Evolutionary conservation across 1,140 invertebrate species (phyloP).

Genomic region (Zaprionus tsacasi): DNA sequence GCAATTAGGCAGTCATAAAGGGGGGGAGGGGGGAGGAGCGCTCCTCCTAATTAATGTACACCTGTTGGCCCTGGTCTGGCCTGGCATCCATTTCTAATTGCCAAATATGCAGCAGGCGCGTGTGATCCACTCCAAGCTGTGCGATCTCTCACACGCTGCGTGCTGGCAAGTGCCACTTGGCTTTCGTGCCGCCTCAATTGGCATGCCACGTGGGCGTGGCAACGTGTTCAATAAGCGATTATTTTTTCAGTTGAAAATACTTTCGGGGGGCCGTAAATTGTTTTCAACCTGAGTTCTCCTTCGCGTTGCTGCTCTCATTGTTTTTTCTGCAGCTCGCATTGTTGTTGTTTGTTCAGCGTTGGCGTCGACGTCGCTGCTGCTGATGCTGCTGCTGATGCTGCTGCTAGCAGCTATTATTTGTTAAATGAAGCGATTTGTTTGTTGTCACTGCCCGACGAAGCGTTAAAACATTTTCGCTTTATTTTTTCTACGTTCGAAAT

Average conservation of each 20-base stretch:
- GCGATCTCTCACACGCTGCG: slow-evolving; percentile 10
- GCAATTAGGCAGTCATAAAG: slow-evolving; percentile 47
- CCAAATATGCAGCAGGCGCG: slow-evolving; percentile 60
- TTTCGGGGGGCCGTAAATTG: slow-evolving; percentile 59
- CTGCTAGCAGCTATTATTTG: slow-evolving; percentile 78
- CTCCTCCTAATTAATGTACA: slow-evolving; percentile 53
- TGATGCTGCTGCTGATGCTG: slow-evolving; percentile 7
- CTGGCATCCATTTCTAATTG: slow-evolving; percentile 55
- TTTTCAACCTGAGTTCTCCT: slow-evolving; percentile 53
- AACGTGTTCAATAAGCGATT: slow-evolving; percentile 79
- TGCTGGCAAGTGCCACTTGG: slow-evolving; percentile 68
- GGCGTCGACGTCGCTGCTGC: slow-evolving; percentile 16
- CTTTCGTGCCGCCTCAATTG: slow-evolving; percentile 21
- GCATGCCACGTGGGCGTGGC: slow-evolving; percentile 48
- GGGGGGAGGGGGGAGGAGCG: neutral
- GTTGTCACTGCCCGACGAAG: slow-evolving; percentile 76
- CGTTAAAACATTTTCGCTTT: slow-evolving; percentile 83
- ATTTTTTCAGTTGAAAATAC: slow-evolving; percentile 76
- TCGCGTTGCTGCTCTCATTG: slow-evolving; percentile 20
- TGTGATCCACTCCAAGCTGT: slow-evolving; percentile 38
- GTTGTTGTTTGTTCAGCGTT: slow-evolving; percentile 55
- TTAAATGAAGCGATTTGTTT: slow-evolving; percentile 83
- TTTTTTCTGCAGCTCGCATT: slow-evolving; percentile 15
- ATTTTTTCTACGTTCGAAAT: slow-evolving; percentile 76
- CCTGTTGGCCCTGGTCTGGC: slow-evolving; percentile 20